Base-by-base conservation (phyloP, 2,113 vertebrate species). In the Ariopsis seemanni region DNA sequence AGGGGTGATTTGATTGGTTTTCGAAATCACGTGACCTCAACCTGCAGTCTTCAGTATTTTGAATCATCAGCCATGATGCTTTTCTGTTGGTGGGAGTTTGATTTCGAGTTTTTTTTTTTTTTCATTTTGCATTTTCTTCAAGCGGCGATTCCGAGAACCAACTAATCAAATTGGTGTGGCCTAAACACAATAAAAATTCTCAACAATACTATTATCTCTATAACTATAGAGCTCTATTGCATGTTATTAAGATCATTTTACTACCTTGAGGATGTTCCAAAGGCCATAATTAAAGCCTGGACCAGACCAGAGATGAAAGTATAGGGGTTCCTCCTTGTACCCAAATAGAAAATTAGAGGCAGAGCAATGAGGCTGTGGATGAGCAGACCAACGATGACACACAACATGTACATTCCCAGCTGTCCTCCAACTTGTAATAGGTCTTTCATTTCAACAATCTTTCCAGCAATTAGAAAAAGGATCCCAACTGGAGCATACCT, bases 401-500 rank as follows among this genome's bases (percentile, higher is more conserved):
- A 96, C 89, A 98, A 91, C 0, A 97, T 98, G 94, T 99, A 99
- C 98, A 99, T 97, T 78, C 97, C 98, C 89, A 99, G 94, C 93
- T 99, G 98, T 72, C 97, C 95, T 9, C 98, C 98, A 91, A 99
- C 94, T 91, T 97, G 96, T 0, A 95, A 96, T 71, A 99, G 92
- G 90, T 99, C 95, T 90, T 98, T 97, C 98, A 99, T 99, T 92
- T 99, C 98, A 88, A 99, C 93, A 65, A 99, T 98, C 92, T 99
- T 99, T 34, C 97, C 98, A n/a, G 98, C 96, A 48, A 99, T 98
- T 90, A 99, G 95, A 93, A 99, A 99, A 89, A 99, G 92, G 92
- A 99, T 99, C 5, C 98, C 98, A 80, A 99, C 95, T 0, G 98
- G 98, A 72, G 98, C 97, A 0, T 99, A 99, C 98, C 98, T 99